Percentiles rank a stretch among this genome's conserved stretches.
Conservation (phyloP, 2,888 invertebrate genomes). For the Plagodis pulveraria region DNA sequence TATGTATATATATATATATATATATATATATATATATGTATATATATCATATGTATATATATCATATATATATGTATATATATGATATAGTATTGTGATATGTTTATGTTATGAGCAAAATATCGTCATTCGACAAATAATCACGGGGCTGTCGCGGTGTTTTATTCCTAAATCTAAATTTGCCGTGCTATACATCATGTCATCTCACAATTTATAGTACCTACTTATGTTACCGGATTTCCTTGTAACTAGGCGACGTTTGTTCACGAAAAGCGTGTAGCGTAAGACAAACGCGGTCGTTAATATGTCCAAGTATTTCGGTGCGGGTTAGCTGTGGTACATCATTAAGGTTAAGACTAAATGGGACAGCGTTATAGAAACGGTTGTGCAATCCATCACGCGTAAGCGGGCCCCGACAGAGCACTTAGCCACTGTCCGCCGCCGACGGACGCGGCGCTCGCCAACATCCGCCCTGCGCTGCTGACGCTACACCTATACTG, state of each 20-base stretch:
- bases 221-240: slow-evolving; percentile 13
- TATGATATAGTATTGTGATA: too few relatives aligned
- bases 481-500: slow-evolving; percentile 22
- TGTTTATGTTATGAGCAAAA: not conserved
- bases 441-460: slow-evolving; percentile 56
- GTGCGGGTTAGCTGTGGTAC: slow-evolving; percentile 42
- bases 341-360: slow-evolving; percentile 61
- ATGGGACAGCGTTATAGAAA: slow-evolving; percentile 58
- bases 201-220: slow-evolving; percentile 13
- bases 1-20: too few relatives aligned
- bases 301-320: slow-evolving; percentile 51
- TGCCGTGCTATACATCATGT: slow-evolving; percentile 7
- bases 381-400: slow-evolving; percentile 72
- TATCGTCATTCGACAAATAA: slow-evolving; percentile 6
- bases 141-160: slow-evolving; percentile 8
- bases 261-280: slow-evolving; percentile 17
- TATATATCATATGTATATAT: too few relatives aligned
- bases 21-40: too few relatives aligned
- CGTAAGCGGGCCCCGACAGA: slow-evolving; percentile 69
- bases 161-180: slow-evolving; percentile 15
- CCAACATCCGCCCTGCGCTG: slow-evolving; percentile 53
- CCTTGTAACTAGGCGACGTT: slow-evolving; percentile 4
- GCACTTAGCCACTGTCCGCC: slow-evolving; percentile 74
- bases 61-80: too few relatives aligned
- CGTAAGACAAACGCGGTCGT: slow-evolving; percentile 47